Conservation (phyloP, 1,140 invertebrate genomes). For the Helicoverpa zea region DNA sequence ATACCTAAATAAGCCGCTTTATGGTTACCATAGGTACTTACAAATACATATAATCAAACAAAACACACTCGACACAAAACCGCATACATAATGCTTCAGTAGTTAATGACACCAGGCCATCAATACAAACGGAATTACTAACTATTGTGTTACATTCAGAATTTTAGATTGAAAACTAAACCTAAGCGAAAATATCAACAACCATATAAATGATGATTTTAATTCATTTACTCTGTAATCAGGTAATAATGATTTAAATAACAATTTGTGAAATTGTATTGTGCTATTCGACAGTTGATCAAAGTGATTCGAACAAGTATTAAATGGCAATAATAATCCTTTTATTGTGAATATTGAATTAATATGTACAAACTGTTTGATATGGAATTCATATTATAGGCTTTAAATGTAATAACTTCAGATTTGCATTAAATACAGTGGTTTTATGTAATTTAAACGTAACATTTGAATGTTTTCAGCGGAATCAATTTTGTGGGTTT, state of each 20-base stretch:
- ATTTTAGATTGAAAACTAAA: slow-evolving; percentile 24
- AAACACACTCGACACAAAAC: not conserved
- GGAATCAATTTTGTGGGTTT: too few relatives aligned
- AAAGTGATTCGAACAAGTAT: not conserved
- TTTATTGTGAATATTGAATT: not conserved
- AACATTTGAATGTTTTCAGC: too few relatives aligned
- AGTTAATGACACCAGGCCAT: not conserved
- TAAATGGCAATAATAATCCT: not conserved
- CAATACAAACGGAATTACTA: slow-evolving; percentile 35
- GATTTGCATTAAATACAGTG: not conserved
- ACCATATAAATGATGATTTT: not conserved
- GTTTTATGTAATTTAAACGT: not conserved
- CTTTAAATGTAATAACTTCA: not conserved
- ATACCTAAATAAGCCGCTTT: too few relatives aligned
- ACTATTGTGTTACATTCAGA: slow-evolving; percentile 16
- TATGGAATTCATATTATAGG: not conserved
- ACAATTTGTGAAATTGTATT: not conserved
- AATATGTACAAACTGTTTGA: not conserved
- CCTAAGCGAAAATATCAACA: slow-evolving; percentile 21
- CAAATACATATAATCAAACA: not conserved
- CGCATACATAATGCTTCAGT: slow-evolving; percentile 7
- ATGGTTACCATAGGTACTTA: too few relatives aligned
- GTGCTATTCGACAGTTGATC: not conserved
- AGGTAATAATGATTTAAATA: not conserved
- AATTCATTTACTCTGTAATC: not conserved